These are phyloP conservation scores for Halictus ligatus DNA, from an alignment of 2,888 invertebrate genomes.

Conservation along the genomic window DNA sequence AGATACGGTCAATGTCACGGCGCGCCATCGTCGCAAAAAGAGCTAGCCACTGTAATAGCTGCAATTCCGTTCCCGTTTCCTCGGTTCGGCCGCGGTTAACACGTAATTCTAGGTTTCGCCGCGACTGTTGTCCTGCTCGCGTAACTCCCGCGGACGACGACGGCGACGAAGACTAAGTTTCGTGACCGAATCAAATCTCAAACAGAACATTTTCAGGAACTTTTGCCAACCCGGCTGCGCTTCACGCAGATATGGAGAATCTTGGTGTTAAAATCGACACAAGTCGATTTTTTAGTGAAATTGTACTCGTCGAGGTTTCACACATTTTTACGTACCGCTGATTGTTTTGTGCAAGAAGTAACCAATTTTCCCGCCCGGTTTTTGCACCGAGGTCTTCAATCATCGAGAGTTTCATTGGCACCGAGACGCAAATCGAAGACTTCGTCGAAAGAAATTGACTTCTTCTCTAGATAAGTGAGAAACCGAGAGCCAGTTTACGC, in stretches of 20 bases:
- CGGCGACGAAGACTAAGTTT: not conserved
- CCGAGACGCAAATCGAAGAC: not conserved
- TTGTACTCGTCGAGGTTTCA: no score
- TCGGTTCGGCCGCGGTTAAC: conserved; percentile 47
- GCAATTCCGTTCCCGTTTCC: conserved; percentile 66
- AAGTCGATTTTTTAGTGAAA: not conserved
- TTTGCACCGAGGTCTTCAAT: not conserved
- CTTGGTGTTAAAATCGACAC: not conserved
- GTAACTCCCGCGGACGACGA: conserved; percentile 44
- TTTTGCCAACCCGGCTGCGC: no score
- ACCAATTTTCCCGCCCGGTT: not conserved
- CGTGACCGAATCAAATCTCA: not conserved
- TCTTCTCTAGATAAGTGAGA: not conserved
- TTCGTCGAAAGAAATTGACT: not conserved
- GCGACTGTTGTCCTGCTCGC: conserved; percentile 48
- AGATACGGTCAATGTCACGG: conserved; percentile 14
- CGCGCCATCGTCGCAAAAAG: conserved; percentile 37
- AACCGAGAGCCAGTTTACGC: not conserved
- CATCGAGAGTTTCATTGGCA: not conserved
- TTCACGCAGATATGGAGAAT: no score
- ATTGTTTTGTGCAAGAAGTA: not conserved
- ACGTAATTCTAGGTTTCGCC: conserved; percentile 53
- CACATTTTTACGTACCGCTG: no score
- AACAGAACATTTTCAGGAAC: not conserved
- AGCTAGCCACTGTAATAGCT: conserved; percentile 52